A percentile compares a stretch with the other conserved stretches of the same genome.
phyloP scores from a whole-genome alignment of 2,797 vertebrate species.

The Rhodeus uyekii region DNA sequence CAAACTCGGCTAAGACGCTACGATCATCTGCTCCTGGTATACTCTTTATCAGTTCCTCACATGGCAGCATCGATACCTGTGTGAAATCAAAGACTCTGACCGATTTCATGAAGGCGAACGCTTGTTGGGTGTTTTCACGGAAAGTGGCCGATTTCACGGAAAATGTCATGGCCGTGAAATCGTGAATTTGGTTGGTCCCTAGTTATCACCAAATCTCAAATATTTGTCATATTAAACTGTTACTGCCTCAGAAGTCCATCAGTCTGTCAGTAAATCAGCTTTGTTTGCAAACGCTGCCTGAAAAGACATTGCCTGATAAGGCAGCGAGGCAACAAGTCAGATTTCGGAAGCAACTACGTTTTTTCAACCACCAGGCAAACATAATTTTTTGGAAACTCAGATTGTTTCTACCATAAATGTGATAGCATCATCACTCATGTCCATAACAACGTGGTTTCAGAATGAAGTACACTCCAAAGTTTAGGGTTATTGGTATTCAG shows the following conservation, averaged over 20 bases:
- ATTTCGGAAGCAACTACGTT: background rate
- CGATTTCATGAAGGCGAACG: too few species aligned
- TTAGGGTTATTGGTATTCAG: background rate
- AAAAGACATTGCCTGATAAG: background rate
- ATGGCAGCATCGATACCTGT: too few species aligned
- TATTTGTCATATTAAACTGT: background rate
- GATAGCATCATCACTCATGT: background rate
- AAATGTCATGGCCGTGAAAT: too few species aligned
- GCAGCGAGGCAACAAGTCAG: too few species aligned
- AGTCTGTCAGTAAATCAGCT: background rate
- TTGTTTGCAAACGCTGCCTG: background rate
- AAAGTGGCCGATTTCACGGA: too few species aligned
- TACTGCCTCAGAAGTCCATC: background rate
- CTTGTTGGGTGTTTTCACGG: too few species aligned
- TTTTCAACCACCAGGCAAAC: background rate
- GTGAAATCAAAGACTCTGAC: too few species aligned
- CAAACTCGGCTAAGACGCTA: too few species aligned
- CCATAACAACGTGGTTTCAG: background rate
- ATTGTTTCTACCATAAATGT: background rate
- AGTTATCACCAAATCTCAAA: too few species aligned
- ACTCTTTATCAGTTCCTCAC: too few species aligned
- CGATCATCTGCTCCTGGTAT: too few species aligned
- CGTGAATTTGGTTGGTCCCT: too few species aligned
- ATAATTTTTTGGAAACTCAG: background rate
- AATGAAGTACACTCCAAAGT: background rate